Evolutionary conservation across 53 echinoderm and acorn worm genomes (phyloP), one percentile per base, ranked within the genome.

Genomic region (Hippasteria phrygiana): DNA sequence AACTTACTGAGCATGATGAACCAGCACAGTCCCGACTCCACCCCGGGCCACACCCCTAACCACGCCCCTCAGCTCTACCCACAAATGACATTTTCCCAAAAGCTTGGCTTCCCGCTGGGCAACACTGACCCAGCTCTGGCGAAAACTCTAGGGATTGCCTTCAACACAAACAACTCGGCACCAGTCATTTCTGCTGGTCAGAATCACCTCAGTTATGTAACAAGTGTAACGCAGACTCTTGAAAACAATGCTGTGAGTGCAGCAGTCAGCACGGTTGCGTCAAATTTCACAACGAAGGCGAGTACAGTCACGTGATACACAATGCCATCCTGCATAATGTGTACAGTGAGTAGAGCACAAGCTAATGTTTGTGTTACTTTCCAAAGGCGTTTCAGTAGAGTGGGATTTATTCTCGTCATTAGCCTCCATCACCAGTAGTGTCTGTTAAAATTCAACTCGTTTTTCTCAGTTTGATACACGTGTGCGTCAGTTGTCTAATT

Each of bases 51-150:
- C 66, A 62, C 80, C 82, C 82, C 82, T 4, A 63, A 31, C 63
- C 85, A 85, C 71, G 26, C 67, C 85, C 46, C 67, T 6, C 5
- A 48, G 7, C 53, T 85, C 70, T 85, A 54, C 42, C 71, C 85
- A 20, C 85, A 48, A 5, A 48, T 85, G 85, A 73, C 80, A 42
- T 90, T 81, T 59, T 73, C 90, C 10, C 90, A 80, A 36, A 90
- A 90, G 82, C 45, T 90, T 43, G 63, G 73, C 90, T 90, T 90
- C 73, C 80, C 64, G 20, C 34, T 42, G 62, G 82, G 81, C 53
- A 55, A 73, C 46, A 74, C 10, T 46, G 66, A 78, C 14, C 46
- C 76, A 17, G 73, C 72, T 17, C 47, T 90, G 62, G 82, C 90
- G 73, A 90, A 90, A 48, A 80, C 78, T 18, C 89, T 85, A 13